Evolutionary conservation across 2,797 vertebrate species (phyloP).

Genomic region (Gymnoscopelus microlampas): DNA sequence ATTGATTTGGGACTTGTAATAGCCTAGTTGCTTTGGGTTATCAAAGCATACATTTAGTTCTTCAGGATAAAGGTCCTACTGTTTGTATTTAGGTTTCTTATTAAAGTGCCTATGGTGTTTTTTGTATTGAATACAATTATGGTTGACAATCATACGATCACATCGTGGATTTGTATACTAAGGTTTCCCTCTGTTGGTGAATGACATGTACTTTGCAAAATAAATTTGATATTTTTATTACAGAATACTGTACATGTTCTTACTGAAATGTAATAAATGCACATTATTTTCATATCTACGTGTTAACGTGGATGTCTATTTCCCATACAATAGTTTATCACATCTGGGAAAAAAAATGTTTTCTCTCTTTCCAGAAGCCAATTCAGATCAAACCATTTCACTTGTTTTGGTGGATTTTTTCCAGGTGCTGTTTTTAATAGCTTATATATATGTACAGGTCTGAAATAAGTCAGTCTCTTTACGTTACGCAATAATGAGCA

Average conservation of each 20-base stretch:
- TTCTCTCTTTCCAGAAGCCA: background rate
- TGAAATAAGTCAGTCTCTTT: conserved; percentile 23
- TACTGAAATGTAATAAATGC: conserved; percentile 38
- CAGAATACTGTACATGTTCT: conserved; percentile 25
- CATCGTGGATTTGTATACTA: background rate
- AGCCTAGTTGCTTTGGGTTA: too few relatives aligned
- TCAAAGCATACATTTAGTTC: background rate
- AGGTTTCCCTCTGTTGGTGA: conserved; percentile 17
- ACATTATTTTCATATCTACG: conserved; percentile 11
- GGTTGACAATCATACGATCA: too few relatives aligned
- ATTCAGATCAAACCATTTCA: conserved; percentile 2
- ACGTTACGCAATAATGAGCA: conserved; percentile 47
- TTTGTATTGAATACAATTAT: background rate
- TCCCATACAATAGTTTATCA: background rate
- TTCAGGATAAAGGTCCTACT: background rate
- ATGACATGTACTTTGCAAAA: conserved; percentile 23
- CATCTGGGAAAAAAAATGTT: too few relatives aligned
- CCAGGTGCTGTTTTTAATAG: background rate
- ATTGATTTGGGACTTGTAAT: too few relatives aligned
- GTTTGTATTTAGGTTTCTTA: background rate
- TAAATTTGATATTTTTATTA: conserved; percentile 14
- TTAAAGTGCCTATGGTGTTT: conserved; percentile 1
- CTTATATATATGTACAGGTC: background rate
- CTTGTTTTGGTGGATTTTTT: background rate
- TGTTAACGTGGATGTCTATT: background rate